Percentiles rank a stretch among this genome's conserved stretches.
phyloP scores from a whole-genome alignment of 2,888 invertebrate species.

The Aphidoletes aphidimyza region DNA sequence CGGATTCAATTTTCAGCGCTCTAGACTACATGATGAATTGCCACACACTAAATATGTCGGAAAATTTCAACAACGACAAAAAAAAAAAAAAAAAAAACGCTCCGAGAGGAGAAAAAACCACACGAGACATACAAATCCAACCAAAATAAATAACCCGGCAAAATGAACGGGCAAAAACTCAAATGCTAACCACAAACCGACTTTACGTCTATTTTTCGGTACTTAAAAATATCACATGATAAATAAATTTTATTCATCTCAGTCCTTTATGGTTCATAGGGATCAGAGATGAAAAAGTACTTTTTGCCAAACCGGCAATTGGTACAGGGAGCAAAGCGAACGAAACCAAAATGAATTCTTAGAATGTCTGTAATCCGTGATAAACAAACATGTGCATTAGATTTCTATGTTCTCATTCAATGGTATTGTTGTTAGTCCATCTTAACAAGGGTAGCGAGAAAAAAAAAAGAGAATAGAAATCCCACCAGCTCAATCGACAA shows the following conservation, averaged over 20 bases:
- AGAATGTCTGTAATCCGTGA: constrained; percentile 8
- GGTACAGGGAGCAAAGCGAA: neutral
- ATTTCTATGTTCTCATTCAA: neutral
- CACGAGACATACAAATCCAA: constrained; percentile 16
- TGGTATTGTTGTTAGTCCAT: no score
- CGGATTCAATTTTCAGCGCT: neutral
- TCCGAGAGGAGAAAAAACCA: neutral
- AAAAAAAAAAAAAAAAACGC: neutral
- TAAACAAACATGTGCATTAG: constrained; percentile 9
- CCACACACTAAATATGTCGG: neutral
- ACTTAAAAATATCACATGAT: constrained; percentile 27
- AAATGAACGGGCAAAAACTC: neutral
- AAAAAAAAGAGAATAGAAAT: neutral
- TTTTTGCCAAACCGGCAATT: no score
- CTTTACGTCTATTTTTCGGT: neutral
- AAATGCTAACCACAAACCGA: neutral
- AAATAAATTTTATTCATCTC: neutral
- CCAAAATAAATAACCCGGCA: neutral
- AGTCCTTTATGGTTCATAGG: neutral
- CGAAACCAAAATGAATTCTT: neutral
- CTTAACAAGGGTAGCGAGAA: neutral
- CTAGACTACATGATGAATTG: constrained; percentile 1
- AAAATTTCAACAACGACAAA: neutral
- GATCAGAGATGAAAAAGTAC: no score
- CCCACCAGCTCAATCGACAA: no score